Evolutionary conservation across 1,140 invertebrate species (phyloP), one percentile per base, ranked within the genome.

Genomic region (Dufourea novaeangliae): DNA sequence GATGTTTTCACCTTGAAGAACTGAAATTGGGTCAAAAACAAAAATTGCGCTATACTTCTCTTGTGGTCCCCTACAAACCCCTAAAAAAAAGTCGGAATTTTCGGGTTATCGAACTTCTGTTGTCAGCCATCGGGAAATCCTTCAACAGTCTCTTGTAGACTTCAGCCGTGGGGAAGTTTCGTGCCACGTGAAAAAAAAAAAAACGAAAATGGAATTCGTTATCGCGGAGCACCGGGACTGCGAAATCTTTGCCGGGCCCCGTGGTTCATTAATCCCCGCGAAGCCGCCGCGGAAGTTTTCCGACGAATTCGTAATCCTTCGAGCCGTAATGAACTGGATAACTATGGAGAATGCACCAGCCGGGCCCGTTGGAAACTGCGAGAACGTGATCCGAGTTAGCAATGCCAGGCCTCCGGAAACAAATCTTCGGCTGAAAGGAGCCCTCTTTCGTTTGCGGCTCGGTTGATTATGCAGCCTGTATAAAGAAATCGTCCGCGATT

Each of bases 81-180:
- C n/a, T n/a, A n/a, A n/a, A n/a, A n/a, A n/a, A n/a, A n/a, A n/a
- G n/a, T n/a, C n/a, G n/a, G n/a, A n/a, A n/a, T n/a, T n/a, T n/a
- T n/a, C n/a, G n/a, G n/a, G n/a, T n/a, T n/a, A n/a, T n/a, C n/a
- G n/a, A n/a, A n/a, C n/a, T n/a, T n/a, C n/a, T n/a, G n/a, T n/a
- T 72, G 79, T 85, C 50, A 63, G 61, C 34, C 41, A 61, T 63
- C 50, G 63, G 66, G 44, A 63, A 41, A 54, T 69, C 73, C 72
- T 78, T 20, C 37, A 11, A 6, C 14, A 46, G 66, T n/a, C 20
- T 50, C 8, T n/a, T n/a, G 46, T n/a, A 17, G 46, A 8, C 34
- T n/a, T n/a, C n/a, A n/a, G n/a, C n/a, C n/a, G n/a, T n/a, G 29
- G 66, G 54, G 70, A 70, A 77, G 74, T 77, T 70, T 54, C n/a